Conservation (phyloP, 1,140 invertebrate species). For the Heliconius hewitsoni region DNA sequence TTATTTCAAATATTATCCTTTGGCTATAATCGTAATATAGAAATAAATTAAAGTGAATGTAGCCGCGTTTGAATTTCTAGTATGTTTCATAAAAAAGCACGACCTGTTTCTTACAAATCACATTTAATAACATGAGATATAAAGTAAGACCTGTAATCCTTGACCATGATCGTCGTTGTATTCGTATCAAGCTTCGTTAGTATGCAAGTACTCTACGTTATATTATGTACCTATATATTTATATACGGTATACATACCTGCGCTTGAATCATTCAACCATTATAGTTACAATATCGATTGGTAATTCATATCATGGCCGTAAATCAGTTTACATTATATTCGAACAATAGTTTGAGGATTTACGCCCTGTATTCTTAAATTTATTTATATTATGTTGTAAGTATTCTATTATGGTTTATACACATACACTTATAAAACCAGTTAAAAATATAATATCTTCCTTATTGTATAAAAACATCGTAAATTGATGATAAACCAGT, state of each 20-base stretch:
- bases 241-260: neutral
- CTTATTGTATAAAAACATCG: slow-evolving; percentile 11
- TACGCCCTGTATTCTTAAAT: slow-evolving; percentile 3
- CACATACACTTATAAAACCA: neutral
- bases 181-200: neutral
- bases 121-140: neutral
- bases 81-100: neutral
- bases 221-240: neutral
- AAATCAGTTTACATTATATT: neutral
- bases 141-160: slow-evolving; percentile 1
- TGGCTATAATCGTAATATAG: too few relatives aligned
- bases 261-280: slow-evolving; percentile 9
- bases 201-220: neutral
- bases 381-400: slow-evolving; percentile 15
- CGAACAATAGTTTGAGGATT: neutral
- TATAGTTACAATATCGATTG: neutral
- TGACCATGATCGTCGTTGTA: slow-evolving; percentile 11
- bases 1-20: too few relatives aligned
- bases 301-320: slow-evolving; percentile 13
- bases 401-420: neutral
- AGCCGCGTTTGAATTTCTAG: neutral
- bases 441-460: slow-evolving; percentile 3
- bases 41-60: neutral
- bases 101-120: neutral
- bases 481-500: neutral